Percentiles rank a stretch among this genome's conserved stretches.
phyloP scores from a whole-genome alignment of 2,888 invertebrate genomes.

The Acanthococcus lagerstroemiae region DNA sequence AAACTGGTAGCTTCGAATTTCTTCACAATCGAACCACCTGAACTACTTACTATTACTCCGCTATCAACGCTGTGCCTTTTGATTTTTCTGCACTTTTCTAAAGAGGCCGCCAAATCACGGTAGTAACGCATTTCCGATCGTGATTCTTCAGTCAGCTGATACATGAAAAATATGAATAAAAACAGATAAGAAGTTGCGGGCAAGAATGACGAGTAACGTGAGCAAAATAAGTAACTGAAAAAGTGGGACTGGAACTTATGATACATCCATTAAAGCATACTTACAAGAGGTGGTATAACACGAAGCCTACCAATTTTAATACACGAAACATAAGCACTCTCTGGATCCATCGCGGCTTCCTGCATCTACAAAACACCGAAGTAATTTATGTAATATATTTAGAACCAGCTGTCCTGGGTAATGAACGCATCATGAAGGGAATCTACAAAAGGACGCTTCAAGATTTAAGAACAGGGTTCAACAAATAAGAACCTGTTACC shows the following conservation, averaged over 20 bases:
- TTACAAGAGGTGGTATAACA: slow-evolving; percentile 35
- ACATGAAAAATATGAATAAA: background rate
- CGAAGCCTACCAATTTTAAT: slow-evolving; percentile 33
- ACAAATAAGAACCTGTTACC: no score
- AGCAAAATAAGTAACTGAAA: background rate
- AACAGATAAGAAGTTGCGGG: background rate
- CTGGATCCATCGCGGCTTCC: slow-evolving; percentile 4
- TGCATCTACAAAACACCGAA: no score
- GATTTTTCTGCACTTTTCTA: slow-evolving; percentile 31
- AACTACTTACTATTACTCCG: slow-evolving; percentile 24
- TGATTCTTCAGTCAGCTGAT: slow-evolving; percentile 34
- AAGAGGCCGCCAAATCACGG: slow-evolving; percentile 34
- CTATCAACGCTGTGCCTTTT: slow-evolving; percentile 33
- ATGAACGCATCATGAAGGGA: no score
- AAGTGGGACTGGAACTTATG: background rate
- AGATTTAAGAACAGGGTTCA: no score
- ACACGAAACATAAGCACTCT: slow-evolving; percentile 32
- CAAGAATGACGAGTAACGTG: background rate
- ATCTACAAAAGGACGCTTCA: no score
- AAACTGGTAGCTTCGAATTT: background rate
- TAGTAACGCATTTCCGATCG: slow-evolving; percentile 34
- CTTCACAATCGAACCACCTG: background rate
- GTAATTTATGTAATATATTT: no score
- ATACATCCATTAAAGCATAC: background rate
- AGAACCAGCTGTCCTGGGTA: no score